Base-by-base conservation (phyloP, 2,888 invertebrate genomes). In the Seladonia tumulorum region DNA sequence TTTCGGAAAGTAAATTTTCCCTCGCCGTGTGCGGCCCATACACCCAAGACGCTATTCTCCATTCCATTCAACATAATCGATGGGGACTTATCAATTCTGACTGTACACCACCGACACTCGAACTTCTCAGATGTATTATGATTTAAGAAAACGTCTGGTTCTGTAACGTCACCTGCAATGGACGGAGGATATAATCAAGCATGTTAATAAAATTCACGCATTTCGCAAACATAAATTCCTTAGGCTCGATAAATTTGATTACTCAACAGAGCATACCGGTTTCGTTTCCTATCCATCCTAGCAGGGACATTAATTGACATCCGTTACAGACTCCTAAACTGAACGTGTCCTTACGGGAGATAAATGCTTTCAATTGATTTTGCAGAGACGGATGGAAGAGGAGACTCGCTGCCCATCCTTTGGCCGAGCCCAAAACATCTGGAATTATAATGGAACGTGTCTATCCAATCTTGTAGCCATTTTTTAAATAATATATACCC, bases 241-340 rank as follows among this genome's bases (percentile, higher is more conserved):
- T n/a, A 47, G 22, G 3, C 22, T 22, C 0, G 22, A 45, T 10
- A 79, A 5, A 14, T 45, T 76, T 53, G 68, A 16, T 57, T 79
- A 68, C 80, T 25, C 12, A 82, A 42, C 1, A 45, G 47, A 42
- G 71, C 49, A 12, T 90, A 92, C 91, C 90, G 47, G 82, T 53
- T 49, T 91, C 91, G 1, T 96, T 95, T 70, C 97, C 98, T 74
- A 99, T 96, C 98, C 99, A 99, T 7, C 99, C 99, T 10, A 99
- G 96, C 42, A 98, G 95, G 8, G 97, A 98, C 98, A 99, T 98
- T 88, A 99, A 95, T 94, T 99, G 99, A 93, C 99, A 99, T 0
- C 99, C 99, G 95, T 99, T 99, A 94, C 99, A 99, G n/a, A 99
- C 98, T 49, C 99, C 99, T 89, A 99, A 96, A 77, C 99, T 99